Conservation (phyloP, 92 coral and sea anemone species). For the Ricordea florida region DNA sequence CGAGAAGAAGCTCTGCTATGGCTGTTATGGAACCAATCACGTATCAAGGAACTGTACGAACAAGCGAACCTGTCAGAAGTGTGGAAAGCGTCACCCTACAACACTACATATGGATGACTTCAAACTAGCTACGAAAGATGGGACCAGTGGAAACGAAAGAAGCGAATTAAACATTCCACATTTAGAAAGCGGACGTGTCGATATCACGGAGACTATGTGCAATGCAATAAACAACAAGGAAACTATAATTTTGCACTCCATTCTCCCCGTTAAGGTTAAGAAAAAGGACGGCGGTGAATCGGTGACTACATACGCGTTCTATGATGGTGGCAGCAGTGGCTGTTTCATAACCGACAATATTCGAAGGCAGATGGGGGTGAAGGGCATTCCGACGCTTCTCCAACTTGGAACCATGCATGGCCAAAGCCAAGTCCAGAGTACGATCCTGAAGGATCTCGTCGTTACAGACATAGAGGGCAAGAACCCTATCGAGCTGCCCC, state of each 20-base stretch:
- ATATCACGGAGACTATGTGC: not conserved
- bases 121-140: not conserved
- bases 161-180: not conserved
- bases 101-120: conserved; percentile 31
- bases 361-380: conserved; percentile 10
- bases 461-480: conserved; percentile 18
- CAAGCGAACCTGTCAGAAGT: too few relatives aligned
- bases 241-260: conserved; percentile 31
- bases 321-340: conserved; percentile 75
- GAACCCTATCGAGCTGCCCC: conserved; percentile 43
- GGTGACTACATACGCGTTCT: conserved; percentile 57
- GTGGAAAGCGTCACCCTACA: conserved; percentile 43
- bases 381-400: conserved; percentile 27
- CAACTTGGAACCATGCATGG: conserved; percentile 68
- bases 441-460: conserved; percentile 20
- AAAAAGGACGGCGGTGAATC: conserved; percentile 3
- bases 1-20: conserved; percentile 54
- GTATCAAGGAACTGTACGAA: conserved; percentile 55
- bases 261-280: conserved; percentile 48
- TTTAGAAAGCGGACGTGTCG: not conserved
- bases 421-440: conserved; percentile 42
- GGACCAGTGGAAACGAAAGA: not conserved
- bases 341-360: conserved; percentile 32
- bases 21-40: conserved; percentile 50
- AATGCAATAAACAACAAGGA: not conserved